phyloP scores from a whole-genome alignment of 1,140 invertebrate species.

The Sarcophaga peregrina region DNA sequence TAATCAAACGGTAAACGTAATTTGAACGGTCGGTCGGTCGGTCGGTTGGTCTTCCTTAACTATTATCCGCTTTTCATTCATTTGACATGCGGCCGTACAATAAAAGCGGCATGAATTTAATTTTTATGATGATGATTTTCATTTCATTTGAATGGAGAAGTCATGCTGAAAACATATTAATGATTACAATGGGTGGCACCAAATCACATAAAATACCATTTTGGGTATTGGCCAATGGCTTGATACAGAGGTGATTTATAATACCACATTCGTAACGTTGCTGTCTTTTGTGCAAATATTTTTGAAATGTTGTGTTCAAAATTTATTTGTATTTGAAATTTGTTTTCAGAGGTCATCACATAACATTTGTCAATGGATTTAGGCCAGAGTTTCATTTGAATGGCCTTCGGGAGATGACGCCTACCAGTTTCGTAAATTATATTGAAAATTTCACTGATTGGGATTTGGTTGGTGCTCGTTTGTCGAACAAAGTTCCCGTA shows the following conservation, averaged over 20 bases:
- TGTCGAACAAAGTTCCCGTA: slow-evolving; percentile 74
- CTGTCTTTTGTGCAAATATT: background rate
- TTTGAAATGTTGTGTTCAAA: background rate
- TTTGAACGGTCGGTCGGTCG: background rate
- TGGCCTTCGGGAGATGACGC: slow-evolving; percentile 73
- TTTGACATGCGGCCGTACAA: background rate
- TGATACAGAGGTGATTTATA: slow-evolving; percentile 66
- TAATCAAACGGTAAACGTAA: background rate
- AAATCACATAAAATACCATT: slow-evolving; percentile 81
- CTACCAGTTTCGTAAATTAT: slow-evolving; percentile 72
- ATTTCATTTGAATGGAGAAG: slow-evolving; percentile 16
- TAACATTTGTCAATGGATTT: slow-evolving; percentile 80
- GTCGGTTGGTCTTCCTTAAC: background rate
- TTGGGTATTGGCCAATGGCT: slow-evolving; percentile 71
- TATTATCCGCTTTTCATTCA: background rate
- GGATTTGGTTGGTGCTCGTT: slow-evolving; percentile 77
- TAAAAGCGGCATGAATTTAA: background rate
- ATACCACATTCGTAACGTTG: background rate
- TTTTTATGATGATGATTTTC: slow-evolving; percentile 30
- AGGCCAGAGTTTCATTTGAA: slow-evolving; percentile 72
- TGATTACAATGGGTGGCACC: slow-evolving; percentile 79
- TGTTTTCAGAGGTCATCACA: slow-evolving; percentile 73
- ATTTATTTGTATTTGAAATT: slow-evolving; percentile 2
- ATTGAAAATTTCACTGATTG: slow-evolving; percentile 79
- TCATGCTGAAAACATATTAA: slow-evolving; percentile 42